A percentile compares a stretch with the other conserved stretches of the same genome.
Conservation (phyloP, 2,888 invertebrate genomes). For the Fissipunctia ypsillon region DNA sequence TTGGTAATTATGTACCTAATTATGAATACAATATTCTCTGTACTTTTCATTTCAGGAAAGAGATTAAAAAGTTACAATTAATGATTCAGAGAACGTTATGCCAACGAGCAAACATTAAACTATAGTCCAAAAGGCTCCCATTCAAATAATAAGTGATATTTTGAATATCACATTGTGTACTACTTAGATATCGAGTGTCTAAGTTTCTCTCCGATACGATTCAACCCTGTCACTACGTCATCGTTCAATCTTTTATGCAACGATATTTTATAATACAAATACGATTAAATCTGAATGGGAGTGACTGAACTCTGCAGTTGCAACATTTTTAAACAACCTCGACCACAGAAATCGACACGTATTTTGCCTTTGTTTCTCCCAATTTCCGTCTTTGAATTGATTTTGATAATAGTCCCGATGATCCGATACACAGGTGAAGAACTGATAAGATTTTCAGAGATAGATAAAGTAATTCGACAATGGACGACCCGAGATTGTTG, state of each 20-base stretch:
- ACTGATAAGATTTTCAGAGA: too few species aligned
- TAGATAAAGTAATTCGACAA: neutral
- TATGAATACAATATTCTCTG: neutral
- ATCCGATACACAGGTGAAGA: neutral
- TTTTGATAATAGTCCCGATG: neutral
- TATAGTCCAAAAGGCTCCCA: neutral
- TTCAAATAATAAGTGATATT: constrained; percentile 34
- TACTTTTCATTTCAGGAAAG: neutral
- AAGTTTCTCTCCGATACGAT: constrained; percentile 31
- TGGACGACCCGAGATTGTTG: neutral
- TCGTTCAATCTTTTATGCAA: constrained; percentile 50
- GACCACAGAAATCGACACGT: neutral
- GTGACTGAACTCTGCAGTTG: constrained; percentile 13
- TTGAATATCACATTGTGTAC: constrained; percentile 23
- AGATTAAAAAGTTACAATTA: neutral
- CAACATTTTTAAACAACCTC: constrained; percentile 3
- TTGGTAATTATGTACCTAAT: too few species aligned
- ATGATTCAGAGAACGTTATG: neutral
- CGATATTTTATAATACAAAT: constrained; percentile 26
- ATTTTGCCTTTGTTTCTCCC: neutral
- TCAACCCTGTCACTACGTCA: constrained; percentile 36
- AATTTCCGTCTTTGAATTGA: neutral
- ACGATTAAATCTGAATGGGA: constrained; percentile 22
- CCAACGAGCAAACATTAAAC: neutral
- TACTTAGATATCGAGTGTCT: constrained; percentile 21